These are phyloP conservation scores for Abramis brama DNA, from an alignment of 2,113 vertebrate genomes.

Conservation along the genomic window DNA sequence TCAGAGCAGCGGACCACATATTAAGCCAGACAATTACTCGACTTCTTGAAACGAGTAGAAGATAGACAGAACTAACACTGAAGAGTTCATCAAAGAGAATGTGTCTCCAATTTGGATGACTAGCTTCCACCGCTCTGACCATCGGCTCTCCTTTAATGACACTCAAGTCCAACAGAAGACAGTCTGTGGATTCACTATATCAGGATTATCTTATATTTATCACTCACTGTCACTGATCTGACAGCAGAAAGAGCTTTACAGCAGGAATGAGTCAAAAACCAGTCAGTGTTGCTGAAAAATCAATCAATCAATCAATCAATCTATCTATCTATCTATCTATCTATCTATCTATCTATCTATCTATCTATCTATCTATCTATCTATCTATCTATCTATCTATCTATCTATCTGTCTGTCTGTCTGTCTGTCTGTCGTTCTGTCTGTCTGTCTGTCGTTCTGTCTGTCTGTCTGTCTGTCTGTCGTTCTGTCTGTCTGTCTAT, in stretches of 20 bases:
- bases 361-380: too few species aligned
- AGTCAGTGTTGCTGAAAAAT: not conserved
- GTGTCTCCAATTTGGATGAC: not conserved
- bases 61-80: not conserved
- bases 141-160: not conserved
- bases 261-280: not conserved
- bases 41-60: not conserved
- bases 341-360: not conserved
- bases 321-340: not conserved
- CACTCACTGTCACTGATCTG: not conserved
- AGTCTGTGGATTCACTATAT: not conserved
- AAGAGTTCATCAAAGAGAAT: not conserved
- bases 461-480: too few species aligned
- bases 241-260: not conserved
- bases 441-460: not conserved
- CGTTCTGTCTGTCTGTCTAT: too few species aligned
- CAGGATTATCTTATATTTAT: not conserved
- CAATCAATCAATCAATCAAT: not conserved
- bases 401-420: too few species aligned
- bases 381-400: not conserved
- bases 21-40: constrained; percentile 44
- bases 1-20: constrained; percentile 23
- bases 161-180: not conserved
- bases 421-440: fast-evolving
- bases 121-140: not conserved